These are phyloP conservation scores for Calidris pygmaea DNA, from an alignment of 2,113 vertebrate species.

Conservation along the genomic window DNA sequence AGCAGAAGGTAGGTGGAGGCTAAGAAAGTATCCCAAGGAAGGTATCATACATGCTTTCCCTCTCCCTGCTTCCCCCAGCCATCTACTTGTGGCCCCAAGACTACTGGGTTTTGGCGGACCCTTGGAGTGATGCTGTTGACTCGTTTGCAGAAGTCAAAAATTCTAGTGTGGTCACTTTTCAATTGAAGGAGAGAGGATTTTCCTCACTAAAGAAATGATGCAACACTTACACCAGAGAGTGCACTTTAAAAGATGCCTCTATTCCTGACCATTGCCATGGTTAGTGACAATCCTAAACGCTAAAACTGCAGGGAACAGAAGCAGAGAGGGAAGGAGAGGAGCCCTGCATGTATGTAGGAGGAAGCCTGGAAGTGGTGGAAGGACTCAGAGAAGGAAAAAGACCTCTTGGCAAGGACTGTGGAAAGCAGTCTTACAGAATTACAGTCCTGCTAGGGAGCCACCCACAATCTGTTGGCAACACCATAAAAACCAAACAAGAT, in stretches of 20 bases:
- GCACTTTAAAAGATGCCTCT: neutral
- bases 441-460: neutral
- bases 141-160: neutral
- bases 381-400: neutral
- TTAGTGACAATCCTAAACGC: neutral
- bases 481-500: neutral
- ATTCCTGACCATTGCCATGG: neutral
- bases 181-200: neutral
- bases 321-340: neutral
- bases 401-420: neutral
- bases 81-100: neutral
- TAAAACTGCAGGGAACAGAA: neutral
- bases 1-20: neutral
- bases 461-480: neutral
- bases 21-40: neutral
- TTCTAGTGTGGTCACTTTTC: neutral
- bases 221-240: neutral
- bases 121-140: neutral
- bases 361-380: neutral
- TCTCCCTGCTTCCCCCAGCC: neutral
- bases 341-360: neutral
- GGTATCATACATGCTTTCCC: neutral
- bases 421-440: conserved; percentile 5
- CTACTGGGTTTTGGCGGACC: neutral
- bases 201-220: neutral